Percentiles rank a stretch among this genome's conserved stretches.
phyloP scores from a whole-genome alignment of 2,888 invertebrate genomes.

The Drosophila villosipedis region DNA sequence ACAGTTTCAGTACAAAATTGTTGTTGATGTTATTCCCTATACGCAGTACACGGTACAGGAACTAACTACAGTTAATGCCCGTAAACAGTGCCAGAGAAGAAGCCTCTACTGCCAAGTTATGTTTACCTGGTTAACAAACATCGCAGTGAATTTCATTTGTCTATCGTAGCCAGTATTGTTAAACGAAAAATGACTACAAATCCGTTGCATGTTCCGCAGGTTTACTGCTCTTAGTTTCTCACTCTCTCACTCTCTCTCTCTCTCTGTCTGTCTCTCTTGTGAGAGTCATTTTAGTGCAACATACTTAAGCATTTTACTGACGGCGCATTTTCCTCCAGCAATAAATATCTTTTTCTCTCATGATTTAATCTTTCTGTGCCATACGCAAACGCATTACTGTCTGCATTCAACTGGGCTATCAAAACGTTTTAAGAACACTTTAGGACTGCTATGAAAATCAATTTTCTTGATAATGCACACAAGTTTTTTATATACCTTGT shows the following conservation, averaged over 20 bases:
- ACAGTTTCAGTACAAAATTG: constrained; percentile 18
- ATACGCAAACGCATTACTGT: constrained; percentile 1
- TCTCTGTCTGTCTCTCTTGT: not conserved
- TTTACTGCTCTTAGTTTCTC: not conserved
- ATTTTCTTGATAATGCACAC: constrained; percentile 7
- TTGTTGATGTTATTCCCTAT: constrained; percentile 22
- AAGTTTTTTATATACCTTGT: constrained; percentile 12
- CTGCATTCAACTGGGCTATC: not conserved
- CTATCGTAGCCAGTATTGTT: not conserved
- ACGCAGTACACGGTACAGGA: not conserved
- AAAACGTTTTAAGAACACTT: not conserved
- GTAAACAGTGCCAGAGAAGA: constrained; percentile 1
- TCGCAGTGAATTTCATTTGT: not conserved
- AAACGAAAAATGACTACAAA: not conserved
- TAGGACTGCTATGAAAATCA: constrained; percentile 5
- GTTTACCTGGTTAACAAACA: not conserved
- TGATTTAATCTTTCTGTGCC: not conserved
- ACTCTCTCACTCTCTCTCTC: not conserved
- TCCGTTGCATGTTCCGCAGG: not conserved
- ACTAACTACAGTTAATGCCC: constrained; percentile 30
- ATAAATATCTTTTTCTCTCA: not conserved
- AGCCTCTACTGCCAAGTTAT: not conserved
- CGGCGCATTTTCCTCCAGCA: not conserved
- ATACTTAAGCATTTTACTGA: not conserved
- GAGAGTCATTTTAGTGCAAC: not conserved